Conservation (phyloP, 2,113 vertebrate genomes). For the Charadrius vociferus region DNA sequence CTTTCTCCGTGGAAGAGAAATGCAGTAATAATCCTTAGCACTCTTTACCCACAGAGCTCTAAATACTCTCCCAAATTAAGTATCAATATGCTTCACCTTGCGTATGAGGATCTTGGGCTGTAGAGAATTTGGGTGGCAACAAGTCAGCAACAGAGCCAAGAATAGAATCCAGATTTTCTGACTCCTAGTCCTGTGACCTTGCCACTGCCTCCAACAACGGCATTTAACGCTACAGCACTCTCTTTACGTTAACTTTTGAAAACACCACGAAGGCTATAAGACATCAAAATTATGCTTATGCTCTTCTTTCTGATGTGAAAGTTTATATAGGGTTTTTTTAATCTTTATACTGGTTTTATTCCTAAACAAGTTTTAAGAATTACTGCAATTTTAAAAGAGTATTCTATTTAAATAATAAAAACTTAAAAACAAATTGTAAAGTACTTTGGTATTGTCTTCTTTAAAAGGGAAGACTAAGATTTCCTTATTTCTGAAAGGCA, state of each 20-base stretch:
- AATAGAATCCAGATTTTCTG: conserved; percentile 64
- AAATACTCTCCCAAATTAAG: conserved; percentile 20
- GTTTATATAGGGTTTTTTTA: neutral
- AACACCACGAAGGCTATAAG: neutral
- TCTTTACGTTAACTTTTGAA: neutral
- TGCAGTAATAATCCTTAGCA: neutral
- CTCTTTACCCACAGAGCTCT: neutral
- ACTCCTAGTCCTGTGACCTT: conserved; percentile 60
- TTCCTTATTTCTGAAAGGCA: neutral
- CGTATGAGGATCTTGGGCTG: conserved; percentile 9
- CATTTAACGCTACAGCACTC: neutral
- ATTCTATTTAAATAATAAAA: neutral
- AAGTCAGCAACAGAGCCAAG: conserved; percentile 64
- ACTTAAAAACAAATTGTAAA: neutral
- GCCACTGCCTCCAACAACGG: conserved; percentile 31
- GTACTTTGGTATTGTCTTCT: neutral
- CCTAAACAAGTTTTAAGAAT: neutral
- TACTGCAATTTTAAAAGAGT: neutral
- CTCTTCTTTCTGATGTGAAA: neutral
- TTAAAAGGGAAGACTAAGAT: neutral
- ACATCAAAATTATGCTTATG: neutral
- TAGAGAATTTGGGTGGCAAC: conserved; percentile 42
- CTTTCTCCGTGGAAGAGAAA: neutral
- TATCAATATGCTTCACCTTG: conserved; percentile 43
- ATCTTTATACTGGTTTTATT: neutral